phyloP scores from a whole-genome alignment of 1,140 invertebrate genomes.

The Dendrolimus punctatus region DNA sequence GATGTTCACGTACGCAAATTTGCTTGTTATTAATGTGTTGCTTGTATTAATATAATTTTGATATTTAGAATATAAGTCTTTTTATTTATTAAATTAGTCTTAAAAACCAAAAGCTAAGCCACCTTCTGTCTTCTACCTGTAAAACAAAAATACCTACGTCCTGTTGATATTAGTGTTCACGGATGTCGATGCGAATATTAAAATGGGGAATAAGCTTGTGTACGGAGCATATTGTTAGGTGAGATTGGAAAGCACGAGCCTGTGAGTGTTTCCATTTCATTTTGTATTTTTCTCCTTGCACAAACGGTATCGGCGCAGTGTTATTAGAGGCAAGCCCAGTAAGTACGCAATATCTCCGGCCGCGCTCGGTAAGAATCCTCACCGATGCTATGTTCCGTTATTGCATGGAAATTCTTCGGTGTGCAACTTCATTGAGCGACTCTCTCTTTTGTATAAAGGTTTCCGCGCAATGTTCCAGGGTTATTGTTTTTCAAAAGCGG shows the following conservation, averaged over 20 bases:
- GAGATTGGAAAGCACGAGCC: slow-evolving; percentile 52
- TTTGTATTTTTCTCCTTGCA: slow-evolving; percentile 60
- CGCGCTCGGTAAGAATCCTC: slow-evolving; percentile 50
- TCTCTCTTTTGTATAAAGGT: slow-evolving; percentile 60
- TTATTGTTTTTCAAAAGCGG: slow-evolving; percentile 69
- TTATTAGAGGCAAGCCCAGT: slow-evolving; percentile 66
- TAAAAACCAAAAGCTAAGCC: too few relatives aligned
- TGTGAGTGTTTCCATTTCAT: slow-evolving; percentile 55
- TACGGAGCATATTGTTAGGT: slow-evolving; percentile 31
- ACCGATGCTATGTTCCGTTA: slow-evolving; percentile 51
- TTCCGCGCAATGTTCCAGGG: slow-evolving; percentile 48
- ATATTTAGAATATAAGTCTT: too few relatives aligned
- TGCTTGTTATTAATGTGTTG: too few relatives aligned
- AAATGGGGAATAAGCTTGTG: slow-evolving; percentile 27
- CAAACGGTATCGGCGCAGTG: slow-evolving; percentile 54
- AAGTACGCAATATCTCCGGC: slow-evolving; percentile 64
- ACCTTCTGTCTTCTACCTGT: too few relatives aligned
- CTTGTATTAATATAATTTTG: too few relatives aligned
- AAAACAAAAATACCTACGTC: too few relatives aligned
- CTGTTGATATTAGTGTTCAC: too few relatives aligned
- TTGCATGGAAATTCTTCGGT: slow-evolving; percentile 68
- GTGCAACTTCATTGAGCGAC: slow-evolving; percentile 67
- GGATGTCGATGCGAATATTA: slow-evolving; percentile 10
- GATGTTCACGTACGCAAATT: too few relatives aligned
- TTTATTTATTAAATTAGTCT: too few relatives aligned